Evolutionary conservation across 2,797 vertebrate genomes (phyloP).

Genomic region (Lindbergichthys nudifrons): DNA sequence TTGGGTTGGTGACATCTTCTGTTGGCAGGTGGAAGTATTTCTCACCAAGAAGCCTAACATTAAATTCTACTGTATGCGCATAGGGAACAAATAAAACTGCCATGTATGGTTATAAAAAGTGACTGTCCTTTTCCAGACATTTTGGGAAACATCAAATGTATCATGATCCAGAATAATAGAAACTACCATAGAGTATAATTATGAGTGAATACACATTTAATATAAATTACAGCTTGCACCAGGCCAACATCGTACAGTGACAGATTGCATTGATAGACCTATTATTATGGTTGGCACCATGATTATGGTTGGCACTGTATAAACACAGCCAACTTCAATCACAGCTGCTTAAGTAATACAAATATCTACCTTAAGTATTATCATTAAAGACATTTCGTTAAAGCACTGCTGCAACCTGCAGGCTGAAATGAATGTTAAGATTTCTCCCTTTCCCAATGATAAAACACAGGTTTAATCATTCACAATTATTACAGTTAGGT

Average conservation of each 20-base stretch:
- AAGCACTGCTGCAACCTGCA: neutral
- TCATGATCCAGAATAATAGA: too few relatives aligned
- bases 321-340: neutral
- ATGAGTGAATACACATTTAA: too few relatives aligned
- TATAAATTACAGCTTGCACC: neutral
- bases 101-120: too few relatives aligned
- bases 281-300: neutral
- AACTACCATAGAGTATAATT: too few relatives aligned
- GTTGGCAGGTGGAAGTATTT: too few relatives aligned
- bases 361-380: neutral
- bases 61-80: too few relatives aligned
- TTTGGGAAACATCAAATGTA: too few relatives aligned
- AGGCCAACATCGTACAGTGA: neutral
- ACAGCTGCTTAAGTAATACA: neutral
- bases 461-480: neutral
- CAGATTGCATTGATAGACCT: neutral
- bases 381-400: neutral
- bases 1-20: too few relatives aligned
- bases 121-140: too few relatives aligned
- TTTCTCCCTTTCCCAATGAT: neutral
- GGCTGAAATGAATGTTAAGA: neutral
- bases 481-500: too few relatives aligned
- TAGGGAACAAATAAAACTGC: too few relatives aligned
- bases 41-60: too few relatives aligned
- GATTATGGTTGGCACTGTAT: neutral